Evolutionary conservation across 2,888 invertebrate genomes (phyloP).

Genomic region (Cheilosia urbana): DNA sequence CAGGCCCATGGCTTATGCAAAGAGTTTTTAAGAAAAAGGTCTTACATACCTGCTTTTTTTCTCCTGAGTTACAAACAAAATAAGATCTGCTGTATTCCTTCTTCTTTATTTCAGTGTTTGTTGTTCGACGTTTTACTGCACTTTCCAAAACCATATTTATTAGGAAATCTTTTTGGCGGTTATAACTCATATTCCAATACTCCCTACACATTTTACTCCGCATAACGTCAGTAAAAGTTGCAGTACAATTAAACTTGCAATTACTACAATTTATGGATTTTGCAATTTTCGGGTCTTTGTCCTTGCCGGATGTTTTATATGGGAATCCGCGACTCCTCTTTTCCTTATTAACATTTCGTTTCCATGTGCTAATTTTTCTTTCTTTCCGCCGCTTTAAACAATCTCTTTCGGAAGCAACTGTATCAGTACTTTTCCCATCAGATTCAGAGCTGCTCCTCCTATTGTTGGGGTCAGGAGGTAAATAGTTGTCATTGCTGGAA

Average conservation of each 20-base stretch:
- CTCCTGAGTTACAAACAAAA: too few relatives aligned
- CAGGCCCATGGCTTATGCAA: conserved; percentile 20
- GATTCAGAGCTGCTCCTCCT: too few relatives aligned
- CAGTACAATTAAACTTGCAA: conserved; percentile 17
- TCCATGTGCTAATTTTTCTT: conserved; percentile 1
- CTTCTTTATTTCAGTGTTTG: conserved; percentile 10
- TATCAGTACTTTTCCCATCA: background rate
- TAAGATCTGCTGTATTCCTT: conserved; percentile 15
- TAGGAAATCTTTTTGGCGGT: conserved; percentile 14
- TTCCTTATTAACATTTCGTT: conserved; percentile 10
- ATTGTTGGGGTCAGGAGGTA: conserved; percentile 9
- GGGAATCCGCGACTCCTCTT: conserved; percentile 1
- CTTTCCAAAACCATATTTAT: conserved; percentile 12
- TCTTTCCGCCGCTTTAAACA: conserved; percentile 15
- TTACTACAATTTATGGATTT: background rate
- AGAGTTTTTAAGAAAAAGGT: background rate
- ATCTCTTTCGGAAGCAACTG: conserved; percentile 12
- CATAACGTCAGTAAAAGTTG: conserved; percentile 7
- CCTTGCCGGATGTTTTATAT: too few relatives aligned
- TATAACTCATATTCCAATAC: conserved; percentile 1
- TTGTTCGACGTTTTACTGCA: conserved; percentile 13
- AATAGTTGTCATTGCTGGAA: conserved; percentile 22
- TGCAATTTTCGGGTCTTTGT: conserved; percentile 3
- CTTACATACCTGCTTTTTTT: too few relatives aligned
- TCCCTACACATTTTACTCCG: conserved; percentile 10